Base-by-base conservation (phyloP, 2,797 vertebrate genomes). In the Podarcis lilfordi region DNA sequence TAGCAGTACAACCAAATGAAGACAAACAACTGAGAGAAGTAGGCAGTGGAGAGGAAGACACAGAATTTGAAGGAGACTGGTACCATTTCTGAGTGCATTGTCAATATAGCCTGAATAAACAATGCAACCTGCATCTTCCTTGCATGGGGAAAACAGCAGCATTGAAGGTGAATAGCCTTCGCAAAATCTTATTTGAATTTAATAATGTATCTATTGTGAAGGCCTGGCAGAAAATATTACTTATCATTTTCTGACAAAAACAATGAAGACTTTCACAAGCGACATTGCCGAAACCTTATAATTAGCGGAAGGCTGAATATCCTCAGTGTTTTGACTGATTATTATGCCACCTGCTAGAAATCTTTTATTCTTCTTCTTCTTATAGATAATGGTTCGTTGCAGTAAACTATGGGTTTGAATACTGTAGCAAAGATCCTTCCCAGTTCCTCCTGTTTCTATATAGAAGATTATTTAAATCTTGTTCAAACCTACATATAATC, bases 401-500 rank as follows among this genome's bases (percentile, higher is more conserved):
- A 72, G 59, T 55, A 80, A 59, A 80, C n/a, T 8, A 59, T 37
- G 32, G 11, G 17, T 19, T 19, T 21, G 66, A 35, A 84, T 84
- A 74, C 40, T 32, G 11, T 17, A 66, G 43, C 23, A 61, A 61
- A 40, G 74, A 81, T 25, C 29, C 25, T 86, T 5, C 32, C n/a
- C 50, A 59, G 27, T 71, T 7, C 17, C 37, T 81, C 19, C 35
- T 74, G 40, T 35, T 5, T 19, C 71, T 72, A 29, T 32, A 23
- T 66, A 77, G 37, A 80, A 74, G 68, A 74, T 81, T 29, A 72
- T 74, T 81, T 87, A 80, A 81, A 61, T 61, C 55, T 80, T 87
- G 68, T 43, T 43, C 50, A 74, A 43, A 81, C 37, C 29, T 72
- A 43, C 29, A 1, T 32, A 27, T 74, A 74, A 87, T 81, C 68